Evolutionary conservation across 1,140 invertebrate species (phyloP), one percentile per base, ranked within the genome.

Genomic region (Asobara japonica): DNA sequence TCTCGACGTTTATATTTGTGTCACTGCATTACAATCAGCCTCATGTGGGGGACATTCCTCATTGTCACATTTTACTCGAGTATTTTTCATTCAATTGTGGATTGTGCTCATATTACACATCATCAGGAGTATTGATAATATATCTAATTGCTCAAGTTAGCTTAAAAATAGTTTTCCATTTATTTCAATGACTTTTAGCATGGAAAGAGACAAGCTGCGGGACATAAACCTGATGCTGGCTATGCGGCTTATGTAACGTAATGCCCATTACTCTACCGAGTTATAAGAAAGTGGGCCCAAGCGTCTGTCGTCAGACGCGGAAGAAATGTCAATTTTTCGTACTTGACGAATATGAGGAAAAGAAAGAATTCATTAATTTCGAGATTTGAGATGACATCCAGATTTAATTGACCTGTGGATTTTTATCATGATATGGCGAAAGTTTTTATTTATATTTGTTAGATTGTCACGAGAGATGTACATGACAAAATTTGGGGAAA

Each of bases 1-100:
- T 67, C 41, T 29, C n/a, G 27, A 67, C 38, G 33, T 22, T 65
- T 38, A 65, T 13, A 41, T 65, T 65, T 38, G 22, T 25, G 38
- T 38, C 20, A 65, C 38, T 65, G 20, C 18, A 65, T 65, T 65
- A 27, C 30, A 65, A 65, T 65, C 22, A 20, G 36, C 45, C 8
- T 4, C 18, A 13, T 45, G 41, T 16, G n/a, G 18, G 41, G 6
- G 3, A 5, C 18, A 18, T 2, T 6, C 36, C n/a, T 16, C 18
- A 45, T 45, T 45, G 41, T 45, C 18, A 5, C 4, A 45, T 45
- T 13, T 45, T 5, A 45, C 3, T 3, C 13, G 41, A 2, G 1
- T 2, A 16, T 45, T 16, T 16, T 2, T 45, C 13, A 7, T 5
- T 2, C n/a, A 3, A 16, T 38, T 38, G 8, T 38, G 5, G 41